Base-by-base conservation (phyloP, 2,888 invertebrate species). In the Muschampia plurimacula region DNA sequence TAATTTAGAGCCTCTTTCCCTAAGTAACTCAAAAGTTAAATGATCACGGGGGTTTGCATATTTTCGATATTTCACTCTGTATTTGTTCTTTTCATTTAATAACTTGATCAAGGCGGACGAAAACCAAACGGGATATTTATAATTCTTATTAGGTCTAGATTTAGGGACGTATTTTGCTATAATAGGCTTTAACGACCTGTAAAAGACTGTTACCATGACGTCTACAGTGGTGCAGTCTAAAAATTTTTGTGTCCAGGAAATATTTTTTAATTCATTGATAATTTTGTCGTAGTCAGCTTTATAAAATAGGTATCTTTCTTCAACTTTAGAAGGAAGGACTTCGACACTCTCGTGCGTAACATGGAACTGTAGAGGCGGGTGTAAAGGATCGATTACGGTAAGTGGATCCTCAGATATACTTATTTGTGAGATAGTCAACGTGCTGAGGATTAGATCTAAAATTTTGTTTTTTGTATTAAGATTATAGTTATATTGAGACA, bases 31-130 rank as follows among this genome's bases (percentile, higher is more conserved):
- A 62, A 71, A 72, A 1, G 76, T 41, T 10, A 72, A 7, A 0
- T 63, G 39, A 46, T 78, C 78, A 1, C 75, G 52, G 0, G 78
- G 77, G 12, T 77, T 78, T 8, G 74, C 76, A 39, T 74, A 77
- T 46, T 74, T 75, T 7, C 73, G 70, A 32, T 74, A 52, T 69
- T 73, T 68, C 71, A 13, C 52, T 9, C 73, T 72, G 52, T 59
- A 74, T 64, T 75, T 75, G 15, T 46, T 13, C 46, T 68, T 68
- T 60, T 68, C 60, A 12, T 49, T 68, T 1, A 68, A 36, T 44
- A 32, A 49, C 12, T 46, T 73, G 22, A 75, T 74, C 15, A 76
- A 64, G 10, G 73, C 13, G 10, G 7, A 4, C 2, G 70, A 69
- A 32, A 74, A 78, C 77, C 75, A 78, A 41, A 69, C 39, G 0